phyloP scores from a whole-genome alignment of 2,888 invertebrate species.

The Peribatodes rhomboidaria region DNA sequence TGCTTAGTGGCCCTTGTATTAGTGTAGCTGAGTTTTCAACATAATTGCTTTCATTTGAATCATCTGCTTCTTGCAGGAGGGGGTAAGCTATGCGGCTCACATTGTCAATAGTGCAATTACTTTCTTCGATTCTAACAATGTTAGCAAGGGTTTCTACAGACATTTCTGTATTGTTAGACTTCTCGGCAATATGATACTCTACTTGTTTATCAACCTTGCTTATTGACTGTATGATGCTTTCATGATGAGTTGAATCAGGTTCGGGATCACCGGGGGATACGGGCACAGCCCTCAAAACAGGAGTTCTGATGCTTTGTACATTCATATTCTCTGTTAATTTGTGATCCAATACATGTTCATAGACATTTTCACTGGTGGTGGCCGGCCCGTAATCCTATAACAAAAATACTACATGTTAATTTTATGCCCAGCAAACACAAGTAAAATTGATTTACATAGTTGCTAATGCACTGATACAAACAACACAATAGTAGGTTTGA shows the following conservation, averaged over 20 bases:
- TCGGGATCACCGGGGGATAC: slow-evolving; percentile 76
- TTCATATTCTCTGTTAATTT: slow-evolving; percentile 82
- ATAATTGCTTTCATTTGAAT: slow-evolving; percentile 76
- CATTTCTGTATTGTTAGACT: slow-evolving; percentile 74
- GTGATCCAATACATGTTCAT: slow-evolving; percentile 79
- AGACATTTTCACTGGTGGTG: slow-evolving; percentile 84
- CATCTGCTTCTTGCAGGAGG: slow-evolving; percentile 76
- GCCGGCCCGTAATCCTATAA: slow-evolving; percentile 85
- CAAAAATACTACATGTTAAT: slow-evolving; percentile 54
- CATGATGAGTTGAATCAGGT: slow-evolving; percentile 82
- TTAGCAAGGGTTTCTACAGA: slow-evolving; percentile 77
- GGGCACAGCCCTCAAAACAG: slow-evolving; percentile 77
- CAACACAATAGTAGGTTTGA: slow-evolving; percentile 13
- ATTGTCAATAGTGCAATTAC: slow-evolving; percentile 65
- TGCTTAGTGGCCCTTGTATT: slow-evolving; percentile 77
- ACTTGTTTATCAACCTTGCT: slow-evolving; percentile 76
- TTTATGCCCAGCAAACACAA: slow-evolving; percentile 8
- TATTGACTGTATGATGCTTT: slow-evolving; percentile 77
- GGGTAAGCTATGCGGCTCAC: slow-evolving; percentile 77
- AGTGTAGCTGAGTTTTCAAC: slow-evolving; percentile 75
- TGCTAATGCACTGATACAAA: slow-evolving; percentile 21
- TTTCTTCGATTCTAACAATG: slow-evolving; percentile 78
- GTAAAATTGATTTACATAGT: slow-evolving; percentile 11
- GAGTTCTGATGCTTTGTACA: slow-evolving; percentile 79
- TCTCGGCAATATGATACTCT: slow-evolving; percentile 77